Evolutionary conservation across 2,888 invertebrate species (phyloP).

Genomic region (Andrena marginata): DNA sequence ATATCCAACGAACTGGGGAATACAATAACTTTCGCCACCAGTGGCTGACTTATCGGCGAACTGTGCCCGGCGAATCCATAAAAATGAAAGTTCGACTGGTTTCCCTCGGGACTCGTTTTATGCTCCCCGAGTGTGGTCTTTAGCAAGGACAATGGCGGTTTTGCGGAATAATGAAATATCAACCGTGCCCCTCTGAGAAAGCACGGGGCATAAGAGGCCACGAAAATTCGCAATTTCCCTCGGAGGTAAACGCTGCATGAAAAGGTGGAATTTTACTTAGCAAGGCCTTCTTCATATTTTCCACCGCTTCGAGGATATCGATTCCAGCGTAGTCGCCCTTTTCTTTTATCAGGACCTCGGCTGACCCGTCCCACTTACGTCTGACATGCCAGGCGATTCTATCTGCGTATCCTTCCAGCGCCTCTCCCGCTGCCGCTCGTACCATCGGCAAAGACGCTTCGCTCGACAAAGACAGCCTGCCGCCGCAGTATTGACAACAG

Average conservation of each 20-base stretch:
- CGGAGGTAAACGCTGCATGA: not conserved
- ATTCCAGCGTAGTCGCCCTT: slow-evolving; percentile 74
- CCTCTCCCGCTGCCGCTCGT: slow-evolving; percentile 65
- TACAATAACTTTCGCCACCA: slow-evolving; percentile 10
- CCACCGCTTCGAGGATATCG: slow-evolving; percentile 71
- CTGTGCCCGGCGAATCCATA: not conserved
- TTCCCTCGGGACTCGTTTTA: not conserved
- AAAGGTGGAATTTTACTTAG: slow-evolving; percentile 38
- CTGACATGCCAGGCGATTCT: slow-evolving; percentile 79
- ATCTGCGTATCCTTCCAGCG: slow-evolving; percentile 65
- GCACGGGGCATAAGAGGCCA: not conserved
- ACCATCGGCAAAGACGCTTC: slow-evolving; percentile 70
- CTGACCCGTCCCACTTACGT: slow-evolving; percentile 67
- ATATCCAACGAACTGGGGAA: slow-evolving; percentile 4
- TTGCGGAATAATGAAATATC: not conserved
- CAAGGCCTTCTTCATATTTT: slow-evolving; percentile 61
- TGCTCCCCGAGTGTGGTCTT: not conserved
- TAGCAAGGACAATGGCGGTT: not conserved
- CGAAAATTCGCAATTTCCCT: slow-evolving; percentile 6
- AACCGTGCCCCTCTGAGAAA: not conserved
- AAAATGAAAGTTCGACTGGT: slow-evolving; percentile 8
- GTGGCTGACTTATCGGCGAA: not conserved
- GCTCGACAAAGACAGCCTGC: slow-evolving; percentile 69
- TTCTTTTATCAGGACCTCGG: slow-evolving; percentile 79
- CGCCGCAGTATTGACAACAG: slow-evolving; percentile 82